A percentile compares a stretch with the other conserved stretches of the same genome.
Evolutionary conservation across 2,797 vertebrate genomes (phyloP).

Genomic region (Gouania willdenowi): DNA sequence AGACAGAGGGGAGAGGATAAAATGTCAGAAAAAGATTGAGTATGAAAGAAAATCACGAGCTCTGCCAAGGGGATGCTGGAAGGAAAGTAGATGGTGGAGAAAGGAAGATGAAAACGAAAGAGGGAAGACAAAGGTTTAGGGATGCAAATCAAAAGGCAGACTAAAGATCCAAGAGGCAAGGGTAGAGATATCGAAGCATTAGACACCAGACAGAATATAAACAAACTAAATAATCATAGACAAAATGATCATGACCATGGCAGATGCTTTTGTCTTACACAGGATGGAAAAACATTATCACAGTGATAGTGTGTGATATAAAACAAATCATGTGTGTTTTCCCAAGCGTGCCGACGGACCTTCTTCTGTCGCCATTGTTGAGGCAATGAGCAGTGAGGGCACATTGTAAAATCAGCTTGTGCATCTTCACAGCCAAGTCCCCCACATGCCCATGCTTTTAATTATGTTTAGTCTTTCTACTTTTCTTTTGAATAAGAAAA

Average conservation of each 20-base stretch:
- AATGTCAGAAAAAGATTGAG: constrained; percentile 34
- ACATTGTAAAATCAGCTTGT: constrained; percentile 25
- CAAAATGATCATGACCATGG: constrained; percentile 10
- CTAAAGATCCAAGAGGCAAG: not conserved
- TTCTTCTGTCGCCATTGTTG: constrained; percentile 6
- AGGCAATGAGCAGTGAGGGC: not conserved
- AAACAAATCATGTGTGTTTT: constrained; percentile 4
- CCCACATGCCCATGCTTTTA: constrained; percentile 17
- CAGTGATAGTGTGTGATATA: not conserved
- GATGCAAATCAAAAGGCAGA: not conserved
- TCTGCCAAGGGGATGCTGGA: constrained; percentile 17
- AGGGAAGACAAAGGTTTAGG: no score
- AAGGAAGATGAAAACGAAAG: not conserved
- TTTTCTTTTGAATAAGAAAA: no score
- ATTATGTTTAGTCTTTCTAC: constrained; percentile 24
- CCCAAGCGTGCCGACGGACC: not conserved
- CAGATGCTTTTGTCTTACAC: constrained; percentile 5
- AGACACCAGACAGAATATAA: constrained; percentile 1
- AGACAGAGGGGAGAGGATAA: constrained; percentile 18
- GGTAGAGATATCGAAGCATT: not conserved
- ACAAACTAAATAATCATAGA: constrained; percentile 4
- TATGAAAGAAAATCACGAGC: constrained; percentile 24
- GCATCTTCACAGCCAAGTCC: constrained; percentile 8
- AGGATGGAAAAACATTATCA: not conserved
- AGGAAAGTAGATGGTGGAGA: not conserved